Percentiles rank a stretch among this genome's conserved stretches.
These are phyloP conservation scores for Vireo altiloquus DNA, from an alignment of 2,113 vertebrate species.

Conservation along the genomic window DNA sequence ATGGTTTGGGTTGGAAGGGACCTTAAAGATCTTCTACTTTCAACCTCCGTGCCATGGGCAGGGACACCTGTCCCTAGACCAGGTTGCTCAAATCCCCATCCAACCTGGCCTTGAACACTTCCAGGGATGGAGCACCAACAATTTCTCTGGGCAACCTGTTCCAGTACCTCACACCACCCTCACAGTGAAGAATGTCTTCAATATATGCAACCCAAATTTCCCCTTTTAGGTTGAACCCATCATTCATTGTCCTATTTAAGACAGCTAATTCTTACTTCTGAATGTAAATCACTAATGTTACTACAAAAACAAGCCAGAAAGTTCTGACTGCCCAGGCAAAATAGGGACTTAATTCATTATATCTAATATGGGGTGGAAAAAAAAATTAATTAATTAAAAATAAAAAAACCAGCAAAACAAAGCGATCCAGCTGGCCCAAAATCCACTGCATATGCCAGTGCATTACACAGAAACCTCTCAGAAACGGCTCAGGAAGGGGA, in stretches of 20 bases:
- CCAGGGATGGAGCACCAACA: neutral
- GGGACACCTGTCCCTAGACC: neutral
- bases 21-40: neutral
- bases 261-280: neutral
- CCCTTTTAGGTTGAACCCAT: neutral
- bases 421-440: too few species aligned
- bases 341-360: accelerated
- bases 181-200: neutral
- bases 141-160: neutral
- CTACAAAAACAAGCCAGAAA: neutral
- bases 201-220: neutral
- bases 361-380: neutral
- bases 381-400: neutral
- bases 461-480: neutral
- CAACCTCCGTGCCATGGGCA: too few species aligned
- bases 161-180: neutral
- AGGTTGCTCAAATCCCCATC: neutral
- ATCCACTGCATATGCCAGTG: neutral
- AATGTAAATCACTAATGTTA: accelerated
- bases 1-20: neutral
- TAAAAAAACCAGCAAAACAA: neutral
- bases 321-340: neutral
- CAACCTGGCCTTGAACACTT: neutral
- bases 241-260: neutral
- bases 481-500: neutral